phyloP scores from a whole-genome alignment of 2,797 vertebrate genomes.

The Buceros bicornis region DNA sequence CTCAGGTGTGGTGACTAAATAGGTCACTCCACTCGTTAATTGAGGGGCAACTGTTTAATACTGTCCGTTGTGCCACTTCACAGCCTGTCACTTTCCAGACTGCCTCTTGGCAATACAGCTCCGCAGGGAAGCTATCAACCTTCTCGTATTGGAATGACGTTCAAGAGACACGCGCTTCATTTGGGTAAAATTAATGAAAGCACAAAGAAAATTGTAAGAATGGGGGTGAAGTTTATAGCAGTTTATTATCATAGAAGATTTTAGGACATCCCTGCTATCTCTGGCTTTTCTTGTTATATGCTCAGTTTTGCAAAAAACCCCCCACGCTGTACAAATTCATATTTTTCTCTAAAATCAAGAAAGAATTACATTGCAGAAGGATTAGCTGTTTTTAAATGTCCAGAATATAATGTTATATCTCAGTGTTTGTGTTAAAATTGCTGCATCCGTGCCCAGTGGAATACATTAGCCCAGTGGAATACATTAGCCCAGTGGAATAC shows the following conservation, averaged over 20 bases:
- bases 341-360: not conserved
- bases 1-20: constrained; percentile 65
- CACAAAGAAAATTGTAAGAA: not conserved
- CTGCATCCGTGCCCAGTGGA: not conserved
- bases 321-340: not conserved
- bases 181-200: constrained; percentile 18
- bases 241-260: not conserved
- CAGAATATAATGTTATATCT: not conserved
- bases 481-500: not conserved
- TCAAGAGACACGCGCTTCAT: not conserved
- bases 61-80: constrained; percentile 48
- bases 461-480: not conserved
- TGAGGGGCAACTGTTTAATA: constrained; percentile 55
- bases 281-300: not conserved
- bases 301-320: not conserved
- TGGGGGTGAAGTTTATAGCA: not conserved
- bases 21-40: constrained; percentile 64
- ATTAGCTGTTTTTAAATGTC: not conserved
- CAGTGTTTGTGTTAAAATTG: not conserved
- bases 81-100: constrained; percentile 54
- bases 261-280: not conserved
- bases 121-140: constrained; percentile 30
- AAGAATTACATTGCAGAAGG: not conserved
- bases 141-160: not conserved
- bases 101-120: constrained; percentile 61